Conservation (phyloP, 2,888 invertebrate species). For the Tipula helvola region DNA sequence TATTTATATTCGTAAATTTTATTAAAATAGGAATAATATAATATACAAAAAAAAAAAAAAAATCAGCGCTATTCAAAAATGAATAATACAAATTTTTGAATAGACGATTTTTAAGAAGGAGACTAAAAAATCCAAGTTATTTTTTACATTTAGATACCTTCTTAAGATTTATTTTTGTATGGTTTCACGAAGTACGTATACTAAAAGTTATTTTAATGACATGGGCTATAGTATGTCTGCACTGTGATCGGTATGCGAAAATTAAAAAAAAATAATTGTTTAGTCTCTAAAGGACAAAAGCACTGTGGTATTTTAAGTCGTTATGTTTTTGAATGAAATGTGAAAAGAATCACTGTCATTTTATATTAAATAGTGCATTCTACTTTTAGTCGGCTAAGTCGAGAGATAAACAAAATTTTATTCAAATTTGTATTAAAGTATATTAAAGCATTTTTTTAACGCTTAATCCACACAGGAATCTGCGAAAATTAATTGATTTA, state of each 20-base stretch:
- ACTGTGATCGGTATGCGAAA: not conserved
- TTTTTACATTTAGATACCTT: not conserved
- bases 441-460: too few relatives aligned
- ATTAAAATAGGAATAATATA: not conserved
- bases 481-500: too few relatives aligned
- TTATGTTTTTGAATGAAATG: too few relatives aligned
- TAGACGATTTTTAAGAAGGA: not conserved
- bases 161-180: not conserved
- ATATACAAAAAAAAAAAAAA: not conserved
- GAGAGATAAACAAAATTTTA: too few relatives aligned
- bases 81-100: not conserved
- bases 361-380: too few relatives aligned
- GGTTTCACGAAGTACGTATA: not conserved
- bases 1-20: not conserved
- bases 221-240: not conserved
- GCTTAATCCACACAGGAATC: too few relatives aligned
- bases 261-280: not conserved
- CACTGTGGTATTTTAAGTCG: too few relatives aligned
- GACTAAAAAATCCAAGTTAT: not conserved
- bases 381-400: too few relatives aligned
- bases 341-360: too few relatives aligned
- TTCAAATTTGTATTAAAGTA: too few relatives aligned
- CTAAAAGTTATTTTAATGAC: not conserved
- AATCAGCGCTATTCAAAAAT: not conserved
- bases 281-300: not conserved